Evolutionary conservation across 2,888 invertebrate species (phyloP), one percentile per base, ranked within the genome.

Genomic region (Cephalotes varians): DNA sequence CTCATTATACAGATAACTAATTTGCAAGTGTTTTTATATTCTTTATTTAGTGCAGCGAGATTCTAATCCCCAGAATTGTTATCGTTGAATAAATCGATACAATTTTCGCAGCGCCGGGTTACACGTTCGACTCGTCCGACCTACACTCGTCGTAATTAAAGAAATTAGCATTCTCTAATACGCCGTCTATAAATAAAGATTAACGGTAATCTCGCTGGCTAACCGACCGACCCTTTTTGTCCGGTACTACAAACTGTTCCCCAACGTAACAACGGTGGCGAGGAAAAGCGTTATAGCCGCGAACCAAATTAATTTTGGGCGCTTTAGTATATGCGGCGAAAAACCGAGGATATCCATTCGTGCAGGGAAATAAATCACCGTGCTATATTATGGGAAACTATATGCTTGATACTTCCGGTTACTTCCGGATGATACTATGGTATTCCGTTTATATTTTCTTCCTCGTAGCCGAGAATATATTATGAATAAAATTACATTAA

Each of bases 161-260:
- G 84, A 88, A 88, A 88, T 88, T 86, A 88, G 85, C 81, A 58
- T 58, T 67, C 49, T 9, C 47, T 73, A 80, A 81, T 85, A 74
- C 73, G 81, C 71, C 65, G 21, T 15, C 87, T 80, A 87, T 91
- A 90, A 90, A 91, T 90, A 90, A 91, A 86, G 91, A 91, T 91
- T 87, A 88, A 81, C 49, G 37, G 83, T 90, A 90, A 90, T 91
- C 91, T 85, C 77, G 67, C 72, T 69, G 79, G 82, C 82, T 85
- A 85, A 86, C 80, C 74, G 62, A 67, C 12, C 64, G 62, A 49
- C 69, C 58, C 77, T 86, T 85, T 87, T 80, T 77, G 80, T 81
- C 80, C 85, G 31, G 77, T 73, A 73, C 40, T 76, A 65, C 67
- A 74, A 87, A 80, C 77, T 37, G 51, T 54, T 60, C 31, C 67